Base-by-base conservation (phyloP, 2,113 vertebrate genomes). In the Takifugu bimaculatus region DNA sequence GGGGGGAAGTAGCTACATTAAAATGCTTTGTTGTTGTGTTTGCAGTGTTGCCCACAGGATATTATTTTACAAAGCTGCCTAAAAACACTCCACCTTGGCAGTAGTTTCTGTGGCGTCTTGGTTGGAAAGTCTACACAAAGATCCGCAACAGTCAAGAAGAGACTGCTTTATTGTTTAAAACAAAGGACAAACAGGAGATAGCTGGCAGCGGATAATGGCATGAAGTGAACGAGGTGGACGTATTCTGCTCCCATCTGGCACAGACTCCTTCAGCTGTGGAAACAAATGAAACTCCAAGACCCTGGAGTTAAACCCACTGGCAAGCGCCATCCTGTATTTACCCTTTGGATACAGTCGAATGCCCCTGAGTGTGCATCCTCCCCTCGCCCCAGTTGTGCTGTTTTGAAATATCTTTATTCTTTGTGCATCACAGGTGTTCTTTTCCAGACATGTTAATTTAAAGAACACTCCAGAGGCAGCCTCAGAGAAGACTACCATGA, bases 241-340 rank as follows among this genome's bases (percentile, higher is more conserved):
- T 51, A 20, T 60, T 82, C 65, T 65, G 11, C 63, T 65, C 75
- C 77, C 79, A 82, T 78, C 72, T 85, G 74, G 64, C 72, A 72
- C 67, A 63, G 77, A 59, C 35, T 49, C 32, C 55, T 43, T 73
- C 70, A 70, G 72, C 80, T 74, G 64, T 72, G 54, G 44, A 65
- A 72, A 75, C 45, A 70, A 54, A 77, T 69, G 61, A 59, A 71
- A 70, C 49, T 2, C 2, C 54, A 48, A 2, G 12, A 63, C 55
- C 61, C 57, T 67, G 47, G 26, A 45, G 75, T 72, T 56, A 60
- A 70, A 81, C 66, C 54, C 72, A 68, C 25, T 58, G 59, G 74
- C 63, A 20, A 20, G 20, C 67, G 63, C 5, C 35, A 39, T 39
- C 35, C 9, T 39, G 35, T 39, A 10, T 39, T 39, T 39, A 39